Evolutionary conservation across 1,140 invertebrate species (phyloP).

Genomic region (Neotoxoptera formosana): DNA sequence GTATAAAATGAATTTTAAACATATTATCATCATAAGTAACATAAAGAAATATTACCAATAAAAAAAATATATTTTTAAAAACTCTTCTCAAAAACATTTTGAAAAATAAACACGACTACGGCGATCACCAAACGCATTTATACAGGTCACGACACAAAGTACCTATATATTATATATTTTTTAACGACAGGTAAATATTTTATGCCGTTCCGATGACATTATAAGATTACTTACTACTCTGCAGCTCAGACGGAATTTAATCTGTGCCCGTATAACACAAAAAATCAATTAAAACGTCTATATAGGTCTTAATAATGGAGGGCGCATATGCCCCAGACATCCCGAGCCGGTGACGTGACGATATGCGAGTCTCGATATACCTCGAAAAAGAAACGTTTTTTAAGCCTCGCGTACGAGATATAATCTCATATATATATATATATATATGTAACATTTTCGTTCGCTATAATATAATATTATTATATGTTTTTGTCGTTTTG

Average conservation of each 20-base stretch:
- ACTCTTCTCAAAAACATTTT: background rate
- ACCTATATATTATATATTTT: too few relatives aligned
- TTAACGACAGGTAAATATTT: background rate
- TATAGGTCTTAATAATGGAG: background rate
- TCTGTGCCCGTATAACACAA: background rate
- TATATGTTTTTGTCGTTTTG: background rate
- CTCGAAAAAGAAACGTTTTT: background rate
- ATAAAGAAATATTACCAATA: too few relatives aligned
- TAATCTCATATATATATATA: too few relatives aligned
- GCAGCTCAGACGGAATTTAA: background rate
- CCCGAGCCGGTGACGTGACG: too few relatives aligned
- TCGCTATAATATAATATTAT: background rate
- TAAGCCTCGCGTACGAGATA: background rate
- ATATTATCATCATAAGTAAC: too few relatives aligned
- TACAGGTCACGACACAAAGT: background rate
- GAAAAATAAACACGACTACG: background rate
- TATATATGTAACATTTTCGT: too few relatives aligned
- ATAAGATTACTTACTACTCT: background rate
- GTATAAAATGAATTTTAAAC: too few relatives aligned
- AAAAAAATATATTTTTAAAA: background rate
- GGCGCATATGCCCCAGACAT: background rate
- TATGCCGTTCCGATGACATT: background rate
- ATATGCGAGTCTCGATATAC: background rate
- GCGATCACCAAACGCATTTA: background rate
- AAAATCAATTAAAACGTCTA: background rate